phyloP scores from a whole-genome alignment of 2,797 vertebrate genomes.

The Eulemur albifrons region DNA sequence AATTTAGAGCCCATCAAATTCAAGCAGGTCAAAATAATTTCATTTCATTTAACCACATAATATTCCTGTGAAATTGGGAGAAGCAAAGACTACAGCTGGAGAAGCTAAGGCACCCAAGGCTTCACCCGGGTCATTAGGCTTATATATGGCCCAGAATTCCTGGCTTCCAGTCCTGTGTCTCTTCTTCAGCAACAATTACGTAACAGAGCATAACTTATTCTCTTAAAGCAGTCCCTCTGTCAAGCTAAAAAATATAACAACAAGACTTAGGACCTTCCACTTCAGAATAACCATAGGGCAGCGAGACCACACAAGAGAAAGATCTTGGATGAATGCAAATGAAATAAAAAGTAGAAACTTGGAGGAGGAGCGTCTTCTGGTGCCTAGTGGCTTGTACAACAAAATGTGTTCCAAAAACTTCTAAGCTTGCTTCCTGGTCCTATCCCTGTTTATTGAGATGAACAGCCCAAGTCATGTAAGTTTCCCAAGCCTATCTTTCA shows the following conservation, averaged over 20 bases:
- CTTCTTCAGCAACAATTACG: not conserved
- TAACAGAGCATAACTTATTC: not conserved
- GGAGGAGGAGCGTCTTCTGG: not conserved
- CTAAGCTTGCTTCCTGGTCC: not conserved
- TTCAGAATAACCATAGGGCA: not conserved
- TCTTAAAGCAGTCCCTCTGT: not conserved
- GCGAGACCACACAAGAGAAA: not conserved
- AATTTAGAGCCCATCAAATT: not conserved
- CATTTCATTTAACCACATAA: not conserved
- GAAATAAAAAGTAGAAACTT: not conserved
- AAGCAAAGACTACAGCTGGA: not conserved
- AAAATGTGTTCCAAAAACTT: not conserved
- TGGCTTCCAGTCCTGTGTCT: not conserved
- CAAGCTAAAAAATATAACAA: not conserved
- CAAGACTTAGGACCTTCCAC: not conserved
- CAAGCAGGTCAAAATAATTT: slow-evolving; percentile 3
- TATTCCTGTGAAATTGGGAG: not conserved
- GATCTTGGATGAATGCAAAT: not conserved
- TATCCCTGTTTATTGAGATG: not conserved
- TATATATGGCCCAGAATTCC: not conserved
- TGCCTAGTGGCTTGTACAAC: not conserved
- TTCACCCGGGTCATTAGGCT: not conserved
- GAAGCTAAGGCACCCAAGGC: not conserved
- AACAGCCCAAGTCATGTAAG: not conserved
- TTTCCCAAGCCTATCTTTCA: not conserved